phyloP scores from a whole-genome alignment of 2,797 vertebrate genomes.

The Pachyuromys duprasi region DNA sequence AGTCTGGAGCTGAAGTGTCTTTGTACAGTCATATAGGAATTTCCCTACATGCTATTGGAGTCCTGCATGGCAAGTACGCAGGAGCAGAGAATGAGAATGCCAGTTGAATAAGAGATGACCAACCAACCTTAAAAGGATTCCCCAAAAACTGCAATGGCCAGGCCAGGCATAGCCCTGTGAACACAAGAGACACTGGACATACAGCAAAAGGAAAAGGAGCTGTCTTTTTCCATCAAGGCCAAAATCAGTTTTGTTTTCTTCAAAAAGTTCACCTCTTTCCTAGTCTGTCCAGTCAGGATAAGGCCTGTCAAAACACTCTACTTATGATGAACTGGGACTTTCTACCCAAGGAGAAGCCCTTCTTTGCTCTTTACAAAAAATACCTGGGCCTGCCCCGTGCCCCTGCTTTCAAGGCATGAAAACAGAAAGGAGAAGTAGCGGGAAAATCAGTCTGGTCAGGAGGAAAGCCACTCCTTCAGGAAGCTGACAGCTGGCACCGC shows the following conservation, averaged over 20 bases:
- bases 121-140: constrained; percentile 13
- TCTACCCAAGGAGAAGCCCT: background rate
- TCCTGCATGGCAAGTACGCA: background rate
- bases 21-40: background rate
- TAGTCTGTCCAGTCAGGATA: background rate
- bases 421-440: background rate
- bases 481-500: background rate
- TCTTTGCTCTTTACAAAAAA: constrained; percentile 20
- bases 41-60: background rate
- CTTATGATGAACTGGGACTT: background rate
- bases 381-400: background rate
- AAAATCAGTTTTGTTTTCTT: constrained; percentile 5
- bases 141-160: constrained; percentile 5
- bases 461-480: background rate
- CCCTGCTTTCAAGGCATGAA: background rate
- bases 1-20: background rate
- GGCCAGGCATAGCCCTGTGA: background rate
- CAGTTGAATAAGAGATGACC: background rate
- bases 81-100: background rate
- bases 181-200: constrained; percentile 12
- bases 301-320: background rate
- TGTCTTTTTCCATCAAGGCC: background rate
- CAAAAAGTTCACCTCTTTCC: background rate
- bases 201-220: background rate
- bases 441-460: background rate